Percentiles rank a stretch among this genome's conserved stretches.
Conservation (phyloP, 2,888 invertebrate genomes). For the Cryptophagus acutangulus region DNA sequence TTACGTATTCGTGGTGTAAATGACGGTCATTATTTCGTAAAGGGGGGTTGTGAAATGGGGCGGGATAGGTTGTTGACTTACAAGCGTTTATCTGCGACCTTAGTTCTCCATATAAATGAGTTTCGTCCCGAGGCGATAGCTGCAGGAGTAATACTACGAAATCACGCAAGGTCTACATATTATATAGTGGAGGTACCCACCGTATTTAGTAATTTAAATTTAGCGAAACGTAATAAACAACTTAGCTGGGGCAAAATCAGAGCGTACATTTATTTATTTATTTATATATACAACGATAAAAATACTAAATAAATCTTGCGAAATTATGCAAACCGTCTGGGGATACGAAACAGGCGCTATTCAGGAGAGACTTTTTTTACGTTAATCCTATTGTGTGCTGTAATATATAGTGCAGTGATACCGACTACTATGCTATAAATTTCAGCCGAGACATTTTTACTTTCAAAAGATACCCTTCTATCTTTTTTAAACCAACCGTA, state of each 20-base stretch:
- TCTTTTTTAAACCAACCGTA: no score
- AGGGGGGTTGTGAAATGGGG: conserved; percentile 19
- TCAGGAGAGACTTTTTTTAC: conserved; percentile 35
- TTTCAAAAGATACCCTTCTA: conserved; percentile 26
- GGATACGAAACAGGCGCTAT: conserved; percentile 31
- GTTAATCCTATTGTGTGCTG: conserved; percentile 44
- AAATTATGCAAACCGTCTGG: conserved; percentile 32
- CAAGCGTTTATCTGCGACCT: conserved; percentile 14
- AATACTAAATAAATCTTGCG: conserved; percentile 26
- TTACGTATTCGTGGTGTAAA: no score
- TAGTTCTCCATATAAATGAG: conserved; percentile 14
- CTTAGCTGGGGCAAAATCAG: conserved; percentile 12
- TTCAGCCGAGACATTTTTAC: conserved; percentile 39
- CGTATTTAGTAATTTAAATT: conserved; percentile 16
- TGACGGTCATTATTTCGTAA: no score
- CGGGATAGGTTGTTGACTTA: conserved; percentile 20
- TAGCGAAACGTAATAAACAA: conserved; percentile 12
- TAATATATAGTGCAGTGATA: conserved; percentile 46
- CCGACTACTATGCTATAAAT: conserved; percentile 41
- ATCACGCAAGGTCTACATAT: conserved; percentile 16
- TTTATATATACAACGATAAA: not conserved
- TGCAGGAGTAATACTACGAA: conserved; percentile 17
- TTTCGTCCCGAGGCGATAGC: conserved; percentile 16
- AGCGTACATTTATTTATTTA: conserved; percentile 8
- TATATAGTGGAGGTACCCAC: conserved; percentile 18